Evolutionary conservation across 2,888 invertebrate species (phyloP).

Genomic region (Cheilosia vulpina): DNA sequence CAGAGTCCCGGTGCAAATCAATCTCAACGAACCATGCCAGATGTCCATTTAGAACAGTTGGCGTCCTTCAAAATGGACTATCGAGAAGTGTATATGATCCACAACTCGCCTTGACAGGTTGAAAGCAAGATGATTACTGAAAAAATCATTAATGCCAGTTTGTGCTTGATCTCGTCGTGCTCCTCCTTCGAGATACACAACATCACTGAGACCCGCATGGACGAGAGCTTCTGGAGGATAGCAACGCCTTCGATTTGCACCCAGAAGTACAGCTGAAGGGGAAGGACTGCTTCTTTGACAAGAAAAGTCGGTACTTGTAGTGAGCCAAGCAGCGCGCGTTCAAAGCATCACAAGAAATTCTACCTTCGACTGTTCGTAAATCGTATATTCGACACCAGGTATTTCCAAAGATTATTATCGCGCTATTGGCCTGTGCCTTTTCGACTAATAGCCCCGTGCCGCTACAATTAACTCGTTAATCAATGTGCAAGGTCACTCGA

Average conservation of each 20-base stretch:
- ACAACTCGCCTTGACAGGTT: slow-evolving; percentile 83
- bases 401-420: no score
- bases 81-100: slow-evolving; percentile 82
- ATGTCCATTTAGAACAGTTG: slow-evolving; percentile 80
- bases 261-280: slow-evolving; percentile 82
- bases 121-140: slow-evolving; percentile 83
- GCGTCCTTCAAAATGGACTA: slow-evolving; percentile 83
- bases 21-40: slow-evolving; percentile 82
- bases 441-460: no score
- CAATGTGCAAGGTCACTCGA: no score
- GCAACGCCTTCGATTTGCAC: slow-evolving; percentile 81
- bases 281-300: slow-evolving; percentile 80
- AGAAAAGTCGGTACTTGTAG: slow-evolving; percentile 79
- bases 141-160: slow-evolving; percentile 84
- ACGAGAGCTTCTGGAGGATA: slow-evolving; percentile 79
- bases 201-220: slow-evolving; percentile 81
- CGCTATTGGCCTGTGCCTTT: no score
- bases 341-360: no score
- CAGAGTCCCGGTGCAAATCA: slow-evolving; percentile 81
- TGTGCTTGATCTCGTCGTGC: slow-evolving; percentile 85
- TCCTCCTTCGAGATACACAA: slow-evolving; percentile 81
- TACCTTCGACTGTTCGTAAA: no score
- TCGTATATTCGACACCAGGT: no score
- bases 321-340: no score
- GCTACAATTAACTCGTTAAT: no score